These are phyloP conservation scores for Apamea epomidion DNA, from an alignment of 2,888 invertebrate species.

Conservation along the genomic window DNA sequence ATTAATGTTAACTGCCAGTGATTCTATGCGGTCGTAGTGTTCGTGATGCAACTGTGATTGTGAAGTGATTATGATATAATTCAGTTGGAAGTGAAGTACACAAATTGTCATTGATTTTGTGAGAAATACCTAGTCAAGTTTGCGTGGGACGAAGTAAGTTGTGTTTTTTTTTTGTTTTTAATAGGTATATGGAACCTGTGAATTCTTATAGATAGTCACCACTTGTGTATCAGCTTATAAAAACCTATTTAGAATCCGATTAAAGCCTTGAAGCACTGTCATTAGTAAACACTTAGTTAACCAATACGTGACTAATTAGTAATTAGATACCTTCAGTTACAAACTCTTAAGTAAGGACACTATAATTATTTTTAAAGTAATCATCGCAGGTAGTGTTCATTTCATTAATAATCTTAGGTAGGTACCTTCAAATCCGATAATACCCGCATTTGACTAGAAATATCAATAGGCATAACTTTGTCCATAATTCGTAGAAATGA, in stretches of 20 bases:
- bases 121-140: constrained; percentile 45
- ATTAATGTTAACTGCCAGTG: constrained; percentile 50
- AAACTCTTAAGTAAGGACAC: not conserved
- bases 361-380: not conserved
- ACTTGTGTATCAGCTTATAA: not conserved
- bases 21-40: constrained; percentile 12
- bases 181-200: not conserved
- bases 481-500: not conserved
- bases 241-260: not conserved
- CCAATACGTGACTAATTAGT: constrained; percentile 3
- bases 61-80: constrained; percentile 42
- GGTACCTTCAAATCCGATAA: not conserved
- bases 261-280: not conserved
- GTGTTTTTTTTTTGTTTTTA: constrained; percentile 2
- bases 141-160: constrained; percentile 51
- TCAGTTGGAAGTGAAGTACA: constrained; percentile 33
- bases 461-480: not conserved
- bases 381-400: not conserved
- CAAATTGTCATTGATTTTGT: constrained; percentile 37
- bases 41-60: constrained; percentile 36
- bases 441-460: not conserved
- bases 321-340: not conserved
- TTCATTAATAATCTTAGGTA: not conserved
- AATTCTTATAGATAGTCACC: not conserved
- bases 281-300: constrained; percentile 11